Evolutionary conservation across 2,797 vertebrate species (phyloP).

Genomic region (Helarctos malayanus): DNA sequence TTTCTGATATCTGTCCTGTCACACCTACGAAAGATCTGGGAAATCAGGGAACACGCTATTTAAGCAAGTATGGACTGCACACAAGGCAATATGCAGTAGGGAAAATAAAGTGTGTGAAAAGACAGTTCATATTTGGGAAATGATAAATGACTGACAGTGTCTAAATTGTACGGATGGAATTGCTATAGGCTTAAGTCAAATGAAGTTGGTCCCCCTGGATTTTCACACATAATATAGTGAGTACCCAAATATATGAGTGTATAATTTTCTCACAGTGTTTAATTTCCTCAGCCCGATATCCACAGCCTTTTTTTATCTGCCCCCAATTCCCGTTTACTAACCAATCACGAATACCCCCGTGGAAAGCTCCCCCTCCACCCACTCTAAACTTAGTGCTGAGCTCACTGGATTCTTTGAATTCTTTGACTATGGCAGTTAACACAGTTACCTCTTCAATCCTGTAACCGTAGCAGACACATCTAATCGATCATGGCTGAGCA

Average conservation of each 20-base stretch:
- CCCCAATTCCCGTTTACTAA: neutral
- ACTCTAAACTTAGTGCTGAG: neutral
- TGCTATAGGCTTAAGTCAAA: neutral
- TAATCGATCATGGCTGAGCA: conserved; percentile 12
- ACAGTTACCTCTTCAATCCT: neutral
- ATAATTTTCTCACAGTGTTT: neutral
- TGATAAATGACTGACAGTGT: neutral
- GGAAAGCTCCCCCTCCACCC: neutral
- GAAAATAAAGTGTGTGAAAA: neutral
- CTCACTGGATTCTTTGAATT: neutral
- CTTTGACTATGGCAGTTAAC: neutral
- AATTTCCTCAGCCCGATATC: neutral
- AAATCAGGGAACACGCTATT: neutral
- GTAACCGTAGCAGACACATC: neutral
- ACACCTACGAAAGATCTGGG: neutral
- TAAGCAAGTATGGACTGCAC: neutral
- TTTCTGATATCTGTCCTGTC: neutral
- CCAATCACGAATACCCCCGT: neutral
- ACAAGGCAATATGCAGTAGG: neutral
- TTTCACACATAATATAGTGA: neutral
- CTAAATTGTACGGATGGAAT: neutral
- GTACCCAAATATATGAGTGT: neutral
- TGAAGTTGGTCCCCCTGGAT: neutral
- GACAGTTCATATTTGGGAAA: neutral
- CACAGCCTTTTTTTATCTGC: neutral